Base-by-base conservation (phyloP, 2,888 invertebrate genomes). In the Stomorhina lunata region DNA sequence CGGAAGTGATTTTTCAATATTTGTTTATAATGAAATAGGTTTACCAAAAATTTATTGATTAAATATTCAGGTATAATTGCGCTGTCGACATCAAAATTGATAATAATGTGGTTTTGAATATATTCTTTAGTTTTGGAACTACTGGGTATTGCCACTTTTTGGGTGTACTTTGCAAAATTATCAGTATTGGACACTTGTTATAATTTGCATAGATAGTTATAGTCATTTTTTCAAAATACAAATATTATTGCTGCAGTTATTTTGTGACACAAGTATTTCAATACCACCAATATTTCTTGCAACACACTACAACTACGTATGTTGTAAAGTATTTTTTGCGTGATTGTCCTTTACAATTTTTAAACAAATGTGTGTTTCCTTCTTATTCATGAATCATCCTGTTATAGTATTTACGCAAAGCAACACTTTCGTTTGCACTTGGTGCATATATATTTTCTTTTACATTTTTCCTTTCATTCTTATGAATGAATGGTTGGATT, bases 211-310 rank as follows among this genome's bases (percentile, higher is more conserved):
- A 10, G 12, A 12, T 48, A 9, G 63, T 78, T 69, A 63, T 29
- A 63, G 61, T 53, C 53, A 78, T 78, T 78, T 20, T 78, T 71
- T 22, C 17, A 37, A 20, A 37, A 37, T 25, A 27, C 69, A 63
- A 69, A 63, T 55, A 78, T 78, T 69, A 79, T 79, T 72, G 71
- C 71, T 79, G 76, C 76, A 76, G 76, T 68, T 59, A 37, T 76
- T 76, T 57, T 66, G 59, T 68, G 25, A 22, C 10, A 45, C 29
- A 22, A 10, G 4, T 32, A 17, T 15, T 9, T 25, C 22, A 37
- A n/a, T 48, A 17, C 9, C 4, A 34, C 34, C n/a, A 25, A n/a
- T n/a, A n/a, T n/a, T n/a, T n/a, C n/a, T n/a, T n/a, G n/a, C n/a
- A n/a, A n/a, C 53, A 37, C 43, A 10, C 37, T 37, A n/a, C 2